Percentiles rank a stretch among this genome's conserved stretches.
phyloP scores from a whole-genome alignment of 1,140 invertebrate genomes.

The Macrobrachium nipponense region DNA sequence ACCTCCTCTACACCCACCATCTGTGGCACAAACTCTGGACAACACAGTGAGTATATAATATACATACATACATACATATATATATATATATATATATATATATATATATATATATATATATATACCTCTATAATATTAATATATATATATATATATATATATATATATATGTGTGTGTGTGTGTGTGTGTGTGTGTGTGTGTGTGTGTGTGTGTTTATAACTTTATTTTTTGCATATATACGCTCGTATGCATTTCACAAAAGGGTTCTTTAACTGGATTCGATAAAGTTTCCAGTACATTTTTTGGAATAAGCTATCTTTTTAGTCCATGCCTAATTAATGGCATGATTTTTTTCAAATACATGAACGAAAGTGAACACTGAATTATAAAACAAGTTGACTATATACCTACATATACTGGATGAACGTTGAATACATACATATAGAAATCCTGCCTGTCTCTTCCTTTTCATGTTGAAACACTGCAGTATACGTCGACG shows the following conservation, averaged over 20 bases:
- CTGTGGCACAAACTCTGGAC: conserved; percentile 84
- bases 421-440: neutral
- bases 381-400: no score
- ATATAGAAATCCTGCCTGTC: neutral
- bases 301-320: no score
- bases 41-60: conserved; percentile 74
- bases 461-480: neutral
- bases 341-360: no score
- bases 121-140: neutral
- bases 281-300: no score
- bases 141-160: conserved; percentile 6
- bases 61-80: neutral
- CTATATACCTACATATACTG: neutral
- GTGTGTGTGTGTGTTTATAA: no score
- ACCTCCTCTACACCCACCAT: conserved; percentile 77
- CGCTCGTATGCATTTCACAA: no score
- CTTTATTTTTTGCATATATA: no score
- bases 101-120: conserved; percentile 43
- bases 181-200: neutral
- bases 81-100: conserved; percentile 32
- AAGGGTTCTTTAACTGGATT: no score
- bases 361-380: no score
- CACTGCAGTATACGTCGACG: conserved; percentile 78
- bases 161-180: neutral
- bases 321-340: no score